phyloP scores from a whole-genome alignment of 2,888 invertebrate genomes.

The Archips crataeganus region DNA sequence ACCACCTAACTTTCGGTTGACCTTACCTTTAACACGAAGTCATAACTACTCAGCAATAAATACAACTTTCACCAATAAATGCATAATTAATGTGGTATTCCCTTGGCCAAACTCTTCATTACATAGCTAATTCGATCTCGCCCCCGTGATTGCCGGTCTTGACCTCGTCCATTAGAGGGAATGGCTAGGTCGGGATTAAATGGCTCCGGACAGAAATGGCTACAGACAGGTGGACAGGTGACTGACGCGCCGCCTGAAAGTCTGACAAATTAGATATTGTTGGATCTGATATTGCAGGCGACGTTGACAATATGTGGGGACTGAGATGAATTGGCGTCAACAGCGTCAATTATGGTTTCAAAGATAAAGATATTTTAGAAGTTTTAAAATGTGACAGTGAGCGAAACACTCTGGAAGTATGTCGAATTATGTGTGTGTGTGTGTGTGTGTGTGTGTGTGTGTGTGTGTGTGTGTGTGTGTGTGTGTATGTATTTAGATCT shows the following conservation, averaged over 20 bases:
- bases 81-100: slow-evolving; percentile 26
- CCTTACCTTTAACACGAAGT: background rate
- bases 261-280: slow-evolving; percentile 26
- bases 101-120: slow-evolving; percentile 29
- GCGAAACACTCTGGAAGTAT: too few relatives aligned
- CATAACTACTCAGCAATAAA: background rate
- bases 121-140: slow-evolving; percentile 32
- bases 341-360: background rate
- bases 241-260: slow-evolving; percentile 42
- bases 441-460: too few relatives aligned
- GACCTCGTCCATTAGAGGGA: slow-evolving; percentile 51
- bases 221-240: slow-evolving; percentile 48
- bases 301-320: background rate
- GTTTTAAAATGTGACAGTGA: background rate
- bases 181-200: slow-evolving; percentile 51
- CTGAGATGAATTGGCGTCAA: background rate
- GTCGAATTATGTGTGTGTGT: too few relatives aligned
- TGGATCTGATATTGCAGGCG: background rate
- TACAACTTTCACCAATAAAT: slow-evolving; percentile 17
- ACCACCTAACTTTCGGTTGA: background rate
- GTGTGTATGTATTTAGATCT: too few relatives aligned
- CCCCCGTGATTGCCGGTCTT: slow-evolving; percentile 36
- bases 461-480: too few relatives aligned
- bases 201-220: slow-evolving; percentile 6
- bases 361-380: background rate